Conservation (phyloP, 1,140 invertebrate species). For the Drosophila albomicans region DNA sequence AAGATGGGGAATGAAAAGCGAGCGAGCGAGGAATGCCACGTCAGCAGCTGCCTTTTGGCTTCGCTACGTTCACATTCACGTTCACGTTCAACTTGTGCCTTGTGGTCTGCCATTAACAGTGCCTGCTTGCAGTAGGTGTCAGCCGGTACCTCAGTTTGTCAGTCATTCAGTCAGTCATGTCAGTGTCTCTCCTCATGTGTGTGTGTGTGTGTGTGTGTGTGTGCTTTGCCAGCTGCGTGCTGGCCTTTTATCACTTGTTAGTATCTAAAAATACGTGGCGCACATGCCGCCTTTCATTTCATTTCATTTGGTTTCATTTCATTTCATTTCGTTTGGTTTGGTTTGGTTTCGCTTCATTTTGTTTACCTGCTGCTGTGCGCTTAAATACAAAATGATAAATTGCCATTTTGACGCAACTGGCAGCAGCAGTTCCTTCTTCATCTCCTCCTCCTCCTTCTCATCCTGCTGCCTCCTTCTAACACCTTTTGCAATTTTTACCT, state of each 20-base stretch:
- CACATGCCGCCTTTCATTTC: conserved; percentile 77
- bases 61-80: conserved; percentile 43
- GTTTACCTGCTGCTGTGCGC: conserved; percentile 67
- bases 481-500: conserved; percentile 6
- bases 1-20: background rate
- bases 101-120: conserved; percentile 48
- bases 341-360: conserved; percentile 46
- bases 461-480: background rate
- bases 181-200: conserved; percentile 12
- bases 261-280: conserved; percentile 81
- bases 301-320: conserved; percentile 52
- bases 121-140: conserved; percentile 46
- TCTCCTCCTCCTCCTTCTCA: background rate
- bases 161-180: conserved; percentile 54
- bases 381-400: conserved; percentile 83
- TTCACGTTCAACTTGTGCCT: conserved; percentile 34
- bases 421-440: conserved; percentile 24
- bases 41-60: conserved; percentile 61
- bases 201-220: conserved; percentile 24
- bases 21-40: conserved; percentile 74
- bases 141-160: conserved; percentile 63
- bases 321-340: conserved; percentile 51
- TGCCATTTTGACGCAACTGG: conserved; percentile 74
- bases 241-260: conserved; percentile 81
- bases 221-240: conserved; percentile 49